A percentile compares a stretch with the other conserved stretches of the same genome.
Evolutionary conservation across 2,888 invertebrate species (phyloP).

Genomic region (Lapara coniferarum): DNA sequence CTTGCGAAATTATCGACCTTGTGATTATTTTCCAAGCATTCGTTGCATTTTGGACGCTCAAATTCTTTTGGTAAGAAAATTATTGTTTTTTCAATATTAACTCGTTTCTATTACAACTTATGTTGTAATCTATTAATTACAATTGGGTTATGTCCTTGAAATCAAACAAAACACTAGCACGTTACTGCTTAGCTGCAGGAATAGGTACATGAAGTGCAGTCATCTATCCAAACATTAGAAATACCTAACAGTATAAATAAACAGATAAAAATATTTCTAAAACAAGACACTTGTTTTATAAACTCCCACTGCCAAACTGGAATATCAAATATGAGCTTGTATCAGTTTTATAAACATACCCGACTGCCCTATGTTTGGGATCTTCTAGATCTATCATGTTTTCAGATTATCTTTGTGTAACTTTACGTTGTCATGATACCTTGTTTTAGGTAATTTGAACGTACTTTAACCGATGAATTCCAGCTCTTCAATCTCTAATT

Average conservation of each 20-base stretch:
- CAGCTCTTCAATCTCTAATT: no score
- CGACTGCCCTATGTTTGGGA: slow-evolving; percentile 25
- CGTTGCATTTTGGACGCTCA: slow-evolving; percentile 37
- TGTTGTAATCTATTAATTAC: no score
- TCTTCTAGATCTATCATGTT: slow-evolving; percentile 31
- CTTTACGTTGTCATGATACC: slow-evolving; percentile 30
- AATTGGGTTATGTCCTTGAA: no score
- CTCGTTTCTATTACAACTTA: no score
- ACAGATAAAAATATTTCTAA: slow-evolving; percentile 4
- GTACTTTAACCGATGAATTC: no score
- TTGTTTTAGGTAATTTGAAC: slow-evolving; percentile 29
- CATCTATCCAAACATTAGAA: no score
- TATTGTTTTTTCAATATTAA: no score
- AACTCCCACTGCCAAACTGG: not conserved
- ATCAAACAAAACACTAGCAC: no score
- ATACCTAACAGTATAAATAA: not conserved
- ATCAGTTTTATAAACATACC: slow-evolving; percentile 24
- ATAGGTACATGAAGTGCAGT: no score
- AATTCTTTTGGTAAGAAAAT: slow-evolving; percentile 27
- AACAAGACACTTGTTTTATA: slow-evolving; percentile 23
- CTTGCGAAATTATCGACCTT: slow-evolving; percentile 49
- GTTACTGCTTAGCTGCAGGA: no score
- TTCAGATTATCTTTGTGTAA: slow-evolving; percentile 34
- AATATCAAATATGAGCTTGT: slow-evolving; percentile 4
- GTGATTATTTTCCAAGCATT: slow-evolving; percentile 45